phyloP scores from a whole-genome alignment of 2,113 vertebrate species.

The Apteryx owenii region DNA sequence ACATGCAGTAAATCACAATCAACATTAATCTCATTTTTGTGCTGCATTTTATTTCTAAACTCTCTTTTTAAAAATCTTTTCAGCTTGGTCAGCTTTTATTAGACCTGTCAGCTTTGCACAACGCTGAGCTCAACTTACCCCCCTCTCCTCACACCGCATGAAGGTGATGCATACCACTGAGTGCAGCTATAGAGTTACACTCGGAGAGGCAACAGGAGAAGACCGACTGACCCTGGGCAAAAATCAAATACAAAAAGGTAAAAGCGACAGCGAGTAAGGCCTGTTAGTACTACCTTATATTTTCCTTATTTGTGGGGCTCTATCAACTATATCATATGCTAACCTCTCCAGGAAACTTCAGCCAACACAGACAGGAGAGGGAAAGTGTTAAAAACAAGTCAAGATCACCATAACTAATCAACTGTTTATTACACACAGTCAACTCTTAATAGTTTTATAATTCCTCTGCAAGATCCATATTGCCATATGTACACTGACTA shows the following conservation, averaged over 20 bases:
- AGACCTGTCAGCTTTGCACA: not conserved
- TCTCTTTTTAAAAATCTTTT: not conserved
- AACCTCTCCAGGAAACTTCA: not conserved
- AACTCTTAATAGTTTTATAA: not conserved
- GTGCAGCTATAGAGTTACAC: not conserved
- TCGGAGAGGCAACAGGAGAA: not conserved
- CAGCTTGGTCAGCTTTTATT: not conserved
- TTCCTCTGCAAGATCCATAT: not conserved
- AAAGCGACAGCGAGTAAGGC: too few relatives aligned
- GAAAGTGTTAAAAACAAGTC: not conserved
- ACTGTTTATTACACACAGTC: not conserved
- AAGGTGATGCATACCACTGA: not conserved
- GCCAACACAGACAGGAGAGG: not conserved
- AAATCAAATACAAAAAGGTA: fast-evolving
- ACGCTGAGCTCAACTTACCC: fast-evolving
- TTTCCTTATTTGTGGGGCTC: not conserved
- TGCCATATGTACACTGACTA: fast-evolving
- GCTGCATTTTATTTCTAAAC: not conserved
- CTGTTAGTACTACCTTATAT: not conserved
- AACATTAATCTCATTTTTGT: fast-evolving
- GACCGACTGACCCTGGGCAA: not conserved
- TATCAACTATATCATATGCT: not conserved
- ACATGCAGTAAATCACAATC: not conserved
- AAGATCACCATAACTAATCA: not conserved
- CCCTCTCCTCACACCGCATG: fast-evolving